These are phyloP conservation scores for Botia almorhae DNA, from an alignment of 2,797 vertebrate species.

Conservation along the genomic window DNA sequence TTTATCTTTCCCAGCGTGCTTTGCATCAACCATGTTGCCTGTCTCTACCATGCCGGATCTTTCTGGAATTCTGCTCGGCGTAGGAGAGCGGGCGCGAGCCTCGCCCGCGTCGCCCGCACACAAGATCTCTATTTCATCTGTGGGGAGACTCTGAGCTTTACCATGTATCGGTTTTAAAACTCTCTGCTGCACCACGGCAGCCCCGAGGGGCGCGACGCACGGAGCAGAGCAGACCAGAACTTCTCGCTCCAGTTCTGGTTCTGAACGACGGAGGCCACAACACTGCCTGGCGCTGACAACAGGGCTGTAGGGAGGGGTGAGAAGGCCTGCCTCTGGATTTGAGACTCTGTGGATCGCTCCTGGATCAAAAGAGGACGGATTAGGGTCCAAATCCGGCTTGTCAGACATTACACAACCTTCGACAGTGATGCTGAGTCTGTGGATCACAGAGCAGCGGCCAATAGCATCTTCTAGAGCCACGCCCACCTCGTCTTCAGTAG, in stretches of 20 bases:
- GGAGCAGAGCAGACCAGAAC: conserved; percentile 27
- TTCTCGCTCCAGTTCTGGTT: conserved; percentile 19
- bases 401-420: conserved; percentile 73
- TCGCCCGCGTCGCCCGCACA: conserved; percentile 34
- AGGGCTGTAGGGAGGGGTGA: conserved; percentile 84
- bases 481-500: background rate
- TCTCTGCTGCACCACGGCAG: background rate
- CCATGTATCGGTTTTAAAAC: conserved; percentile 7
- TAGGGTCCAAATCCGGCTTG: conserved; percentile 75
- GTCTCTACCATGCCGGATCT: conserved; percentile 24
- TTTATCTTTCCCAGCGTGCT: conserved; percentile 1
- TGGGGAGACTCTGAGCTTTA: conserved; percentile 51
- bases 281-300: conserved; percentile 1
- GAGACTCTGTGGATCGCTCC: conserved; percentile 80
- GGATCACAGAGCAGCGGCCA: conserved; percentile 63
- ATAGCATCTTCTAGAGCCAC: conserved; percentile 60
- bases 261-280: background rate
- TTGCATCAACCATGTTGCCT: conserved; percentile 37
- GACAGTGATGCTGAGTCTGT: conserved; percentile 69
- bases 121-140: conserved; percentile 48
- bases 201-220: background rate
- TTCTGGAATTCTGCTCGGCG: conserved; percentile 62
- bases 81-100: conserved; percentile 51
- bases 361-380: conserved; percentile 76
- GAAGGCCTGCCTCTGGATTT: conserved; percentile 81